These are phyloP conservation scores for Elgaria multicarinata DNA, from an alignment of 2,113 vertebrate species.

Conservation along the genomic window DNA sequence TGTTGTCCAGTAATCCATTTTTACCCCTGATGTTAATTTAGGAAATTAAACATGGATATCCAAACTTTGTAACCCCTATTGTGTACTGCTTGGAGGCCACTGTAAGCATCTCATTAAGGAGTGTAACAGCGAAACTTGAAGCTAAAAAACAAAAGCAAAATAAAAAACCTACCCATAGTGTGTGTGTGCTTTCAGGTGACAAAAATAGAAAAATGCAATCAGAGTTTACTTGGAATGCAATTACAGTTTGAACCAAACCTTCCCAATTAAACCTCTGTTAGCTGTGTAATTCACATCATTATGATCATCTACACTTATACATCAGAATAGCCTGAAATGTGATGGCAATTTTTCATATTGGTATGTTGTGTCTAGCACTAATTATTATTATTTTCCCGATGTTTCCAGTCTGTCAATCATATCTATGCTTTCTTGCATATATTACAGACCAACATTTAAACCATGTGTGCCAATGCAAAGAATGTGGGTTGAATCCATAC, in stretches of 20 bases:
- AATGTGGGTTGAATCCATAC: neutral
- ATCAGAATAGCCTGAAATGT: neutral
- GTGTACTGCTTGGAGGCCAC: neutral
- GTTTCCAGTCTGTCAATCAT: neutral
- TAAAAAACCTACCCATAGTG: neutral
- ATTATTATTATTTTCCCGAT: neutral
- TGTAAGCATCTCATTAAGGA: neutral
- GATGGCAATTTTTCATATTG: neutral
- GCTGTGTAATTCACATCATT: neutral
- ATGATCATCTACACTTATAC: neutral
- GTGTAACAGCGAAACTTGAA: neutral
- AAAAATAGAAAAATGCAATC: neutral
- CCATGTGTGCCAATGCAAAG: neutral
- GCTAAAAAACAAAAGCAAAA: neutral
- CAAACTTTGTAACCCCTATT: neutral
- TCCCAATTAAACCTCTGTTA: slow-evolving; percentile 7
- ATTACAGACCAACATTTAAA: neutral
- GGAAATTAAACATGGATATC: neutral
- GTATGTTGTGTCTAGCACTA: neutral
- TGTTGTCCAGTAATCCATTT: neutral
- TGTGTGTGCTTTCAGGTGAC: neutral
- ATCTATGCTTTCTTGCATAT: neutral
- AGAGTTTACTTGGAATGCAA: neutral
- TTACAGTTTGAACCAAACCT: slow-evolving; percentile 1
- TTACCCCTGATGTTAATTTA: neutral